Evolutionary conservation across 35 echinoderm and acorn worm species (phyloP).

Genomic region (Lytechinus variegatus): DNA sequence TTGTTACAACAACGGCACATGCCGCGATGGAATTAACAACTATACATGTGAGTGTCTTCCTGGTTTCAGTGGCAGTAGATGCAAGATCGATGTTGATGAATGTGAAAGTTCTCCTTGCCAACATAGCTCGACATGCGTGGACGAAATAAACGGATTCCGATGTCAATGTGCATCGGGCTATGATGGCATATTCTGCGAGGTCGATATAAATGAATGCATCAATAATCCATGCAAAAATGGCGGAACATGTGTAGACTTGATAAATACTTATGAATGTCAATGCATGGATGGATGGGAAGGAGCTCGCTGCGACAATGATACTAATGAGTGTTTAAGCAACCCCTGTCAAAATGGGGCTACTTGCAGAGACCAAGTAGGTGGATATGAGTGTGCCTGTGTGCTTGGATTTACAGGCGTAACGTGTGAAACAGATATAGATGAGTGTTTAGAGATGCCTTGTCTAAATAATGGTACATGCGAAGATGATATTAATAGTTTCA

Average conservation of each 20-base stretch:
- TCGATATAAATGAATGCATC: constrained; percentile 57
- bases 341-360: constrained; percentile 86
- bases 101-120: constrained; percentile 64
- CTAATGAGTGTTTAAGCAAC: constrained; percentile 64
- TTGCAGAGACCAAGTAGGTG: constrained; percentile 66
- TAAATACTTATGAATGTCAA: constrained; percentile 51
- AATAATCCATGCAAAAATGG: constrained; percentile 63
- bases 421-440: constrained; percentile 63
- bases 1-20: constrained; percentile 60
- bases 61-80: constrained; percentile 54
- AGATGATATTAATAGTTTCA: constrained; percentile 60
- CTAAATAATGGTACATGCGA: constrained; percentile 53
- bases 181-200: constrained; percentile 53
- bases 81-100: constrained; percentile 59
- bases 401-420: constrained; percentile 44
- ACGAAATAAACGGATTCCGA: constrained; percentile 43
- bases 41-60: constrained; percentile 53
- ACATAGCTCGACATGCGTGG: constrained; percentile 59
- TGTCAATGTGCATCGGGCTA: constrained; percentile 63
- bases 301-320: constrained; percentile 49
- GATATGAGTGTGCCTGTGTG: constrained; percentile 27
- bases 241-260: constrained; percentile 58
- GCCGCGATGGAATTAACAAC: constrained; percentile 36
- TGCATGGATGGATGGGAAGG: constrained; percentile 59
- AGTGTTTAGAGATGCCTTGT: constrained; percentile 57